Conservation (phyloP, 2,888 invertebrate species). For the Tetropium fuscum region DNA sequence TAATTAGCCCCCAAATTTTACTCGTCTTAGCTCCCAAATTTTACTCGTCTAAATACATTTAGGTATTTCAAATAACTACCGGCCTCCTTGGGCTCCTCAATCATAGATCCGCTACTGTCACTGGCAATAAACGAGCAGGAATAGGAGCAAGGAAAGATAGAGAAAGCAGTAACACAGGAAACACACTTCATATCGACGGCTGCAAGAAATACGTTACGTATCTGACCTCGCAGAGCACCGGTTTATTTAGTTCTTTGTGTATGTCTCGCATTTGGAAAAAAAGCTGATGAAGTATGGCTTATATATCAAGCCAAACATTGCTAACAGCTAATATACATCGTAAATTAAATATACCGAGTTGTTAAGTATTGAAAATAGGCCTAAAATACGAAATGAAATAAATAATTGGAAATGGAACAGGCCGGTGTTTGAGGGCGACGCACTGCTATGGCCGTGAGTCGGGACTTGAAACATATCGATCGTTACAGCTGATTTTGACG, state of each 20-base stretch:
- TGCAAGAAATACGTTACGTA: slow-evolving; percentile 36
- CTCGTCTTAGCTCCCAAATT: too few relatives aligned
- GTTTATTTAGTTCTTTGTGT: slow-evolving; percentile 53
- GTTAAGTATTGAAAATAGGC: neutral
- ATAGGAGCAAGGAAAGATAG: slow-evolving; percentile 24
- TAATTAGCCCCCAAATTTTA: too few relatives aligned
- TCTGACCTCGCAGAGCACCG: slow-evolving; percentile 44
- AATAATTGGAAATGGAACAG: slow-evolving; percentile 49
- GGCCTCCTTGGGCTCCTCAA: too few relatives aligned
- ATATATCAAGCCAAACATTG: neutral
- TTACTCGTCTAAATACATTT: too few relatives aligned
- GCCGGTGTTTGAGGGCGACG: slow-evolving; percentile 53
- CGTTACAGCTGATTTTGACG: slow-evolving; percentile 65
- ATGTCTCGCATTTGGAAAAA: slow-evolving; percentile 43
- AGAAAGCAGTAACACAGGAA: slow-evolving; percentile 40
- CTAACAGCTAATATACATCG: neutral
- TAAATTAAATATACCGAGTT: neutral
- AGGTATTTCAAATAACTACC: too few relatives aligned
- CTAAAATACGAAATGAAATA: neutral
- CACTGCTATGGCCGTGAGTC: slow-evolving; percentile 41
- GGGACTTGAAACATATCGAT: slow-evolving; percentile 50
- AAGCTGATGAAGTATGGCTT: slow-evolving; percentile 50
- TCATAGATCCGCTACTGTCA: too few relatives aligned
- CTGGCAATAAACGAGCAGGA: slow-evolving; percentile 18
- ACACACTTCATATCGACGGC: slow-evolving; percentile 24